Evolutionary conservation across 2,113 vertebrate species (phyloP), one percentile per base, ranked within the genome.

Genomic region (Phaethon lepturus): DNA sequence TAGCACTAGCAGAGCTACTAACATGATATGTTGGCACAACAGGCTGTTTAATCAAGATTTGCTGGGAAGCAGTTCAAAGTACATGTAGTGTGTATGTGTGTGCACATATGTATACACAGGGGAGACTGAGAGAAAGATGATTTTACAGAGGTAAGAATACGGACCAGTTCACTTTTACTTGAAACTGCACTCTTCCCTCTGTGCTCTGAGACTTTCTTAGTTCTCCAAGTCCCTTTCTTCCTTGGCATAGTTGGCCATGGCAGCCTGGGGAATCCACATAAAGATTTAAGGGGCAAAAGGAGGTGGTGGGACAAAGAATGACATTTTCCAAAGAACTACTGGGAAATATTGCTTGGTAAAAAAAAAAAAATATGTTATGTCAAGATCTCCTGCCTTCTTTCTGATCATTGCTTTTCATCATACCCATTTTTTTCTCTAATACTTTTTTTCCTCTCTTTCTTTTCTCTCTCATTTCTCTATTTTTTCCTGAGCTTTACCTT

Each of bases 61-160:
- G 17, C 58, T 60, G 35, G 79, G 71, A 55, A 64, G 19, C 7
- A 35, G 16, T 63, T 90, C 28, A 31, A 64, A 85, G 23, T 50
- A 53, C 1, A 0, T 15, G n/a, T 25, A 11, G 2, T 40, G 14
- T 22, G 7, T 8, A 13, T 7, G 9, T 22, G 18, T 15, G 28
- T 80, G 23, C 7, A 1, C 29, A 22, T 29, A 11, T 22, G 20
- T 26, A 44, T 25, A 38, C 10, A 33, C 4, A 38, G 25, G 14
- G 47, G 47, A 93, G 44, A 40, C 5, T 17, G 11, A 44, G 33
- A 71, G 56, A 74, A 83, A 50, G 11, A 18, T 11, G 14, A 55
- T 42, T 60, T 68, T 86, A 40, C 55, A 56, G 38, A 35, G 7
- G 10, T 50, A 62, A 86, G n/a, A 68, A 47, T 45, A 62, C 13